Conservation (phyloP, 2,113 vertebrate species). For the Podilymbus podiceps region DNA sequence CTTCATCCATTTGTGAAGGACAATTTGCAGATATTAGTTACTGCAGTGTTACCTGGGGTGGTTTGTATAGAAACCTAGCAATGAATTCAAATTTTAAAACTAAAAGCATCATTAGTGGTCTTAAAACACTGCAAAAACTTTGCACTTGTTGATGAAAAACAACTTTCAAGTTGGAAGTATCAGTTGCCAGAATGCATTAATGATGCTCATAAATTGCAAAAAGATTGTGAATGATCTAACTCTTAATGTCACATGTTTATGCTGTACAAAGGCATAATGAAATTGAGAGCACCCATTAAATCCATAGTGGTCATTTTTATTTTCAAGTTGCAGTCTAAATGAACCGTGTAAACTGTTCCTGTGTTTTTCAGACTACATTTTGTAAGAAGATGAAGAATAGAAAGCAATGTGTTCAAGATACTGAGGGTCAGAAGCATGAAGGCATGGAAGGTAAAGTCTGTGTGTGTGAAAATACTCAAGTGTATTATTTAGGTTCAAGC, state of each 20-base stretch:
- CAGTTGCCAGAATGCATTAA: not conserved
- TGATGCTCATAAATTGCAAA: not conserved
- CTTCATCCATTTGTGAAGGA: not conserved
- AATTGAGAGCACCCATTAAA: not conserved
- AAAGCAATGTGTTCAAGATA: conserved; percentile 55
- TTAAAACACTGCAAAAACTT: not conserved
- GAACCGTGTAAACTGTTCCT: not conserved
- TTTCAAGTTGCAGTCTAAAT: not conserved
- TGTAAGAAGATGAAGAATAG: conserved; percentile 72
- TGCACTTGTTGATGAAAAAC: not conserved
- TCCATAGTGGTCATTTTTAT: not conserved
- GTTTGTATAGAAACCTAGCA: not conserved
- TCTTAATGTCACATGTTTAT: not conserved
- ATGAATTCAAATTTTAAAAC: not conserved
- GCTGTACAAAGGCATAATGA: not conserved
- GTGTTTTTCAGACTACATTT: conserved; percentile 35
- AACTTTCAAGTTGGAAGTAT: not conserved
- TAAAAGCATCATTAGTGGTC: not conserved
- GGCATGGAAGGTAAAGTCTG: conserved; percentile 70
- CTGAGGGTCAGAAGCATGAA: conserved; percentile 62
- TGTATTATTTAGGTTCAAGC: not conserved
- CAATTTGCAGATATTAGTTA: not conserved
- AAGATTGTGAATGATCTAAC: not conserved
- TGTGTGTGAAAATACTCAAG: not conserved
- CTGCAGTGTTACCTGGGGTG: not conserved